Conservation (phyloP, 1,140 invertebrate species). For the Antheraea mylitta region DNA sequence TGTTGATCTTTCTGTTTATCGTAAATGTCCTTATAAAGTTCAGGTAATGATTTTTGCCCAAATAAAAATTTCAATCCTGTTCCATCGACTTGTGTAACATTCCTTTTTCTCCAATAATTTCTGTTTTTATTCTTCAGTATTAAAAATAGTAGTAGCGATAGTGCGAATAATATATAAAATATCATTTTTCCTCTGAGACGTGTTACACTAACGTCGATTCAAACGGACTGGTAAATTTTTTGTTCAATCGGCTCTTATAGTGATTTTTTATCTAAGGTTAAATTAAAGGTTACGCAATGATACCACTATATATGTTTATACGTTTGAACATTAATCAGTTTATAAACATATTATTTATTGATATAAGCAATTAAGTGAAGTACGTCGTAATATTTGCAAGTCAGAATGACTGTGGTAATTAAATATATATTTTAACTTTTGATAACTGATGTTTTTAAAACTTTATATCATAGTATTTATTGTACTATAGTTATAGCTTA, state of each 20-base stretch:
- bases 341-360: too few relatives aligned
- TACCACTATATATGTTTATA: too few relatives aligned
- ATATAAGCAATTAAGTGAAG: too few relatives aligned
- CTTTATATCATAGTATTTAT: too few relatives aligned
- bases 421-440: too few relatives aligned
- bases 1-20: slow-evolving; percentile 29
- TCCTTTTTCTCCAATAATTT: slow-evolving; percentile 45
- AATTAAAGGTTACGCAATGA: not conserved
- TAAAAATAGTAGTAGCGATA: not conserved
- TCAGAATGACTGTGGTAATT: too few relatives aligned
- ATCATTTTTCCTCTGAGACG: not conserved
- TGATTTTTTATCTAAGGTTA: not conserved
- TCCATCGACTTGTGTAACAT: slow-evolving; percentile 31
- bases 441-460: too few relatives aligned
- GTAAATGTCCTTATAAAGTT: slow-evolving; percentile 39
- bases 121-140: slow-evolving; percentile 12
- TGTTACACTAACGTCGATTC: not conserved
- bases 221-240: not conserved
- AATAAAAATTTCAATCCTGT: slow-evolving; percentile 32
- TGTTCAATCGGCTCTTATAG: not conserved
- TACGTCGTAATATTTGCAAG: too few relatives aligned
- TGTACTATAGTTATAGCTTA: too few relatives aligned
- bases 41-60: slow-evolving; percentile 32
- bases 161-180: not conserved
- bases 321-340: too few relatives aligned